phyloP scores from a whole-genome alignment of 2,888 invertebrate species.

The Drosophila ustulata region DNA sequence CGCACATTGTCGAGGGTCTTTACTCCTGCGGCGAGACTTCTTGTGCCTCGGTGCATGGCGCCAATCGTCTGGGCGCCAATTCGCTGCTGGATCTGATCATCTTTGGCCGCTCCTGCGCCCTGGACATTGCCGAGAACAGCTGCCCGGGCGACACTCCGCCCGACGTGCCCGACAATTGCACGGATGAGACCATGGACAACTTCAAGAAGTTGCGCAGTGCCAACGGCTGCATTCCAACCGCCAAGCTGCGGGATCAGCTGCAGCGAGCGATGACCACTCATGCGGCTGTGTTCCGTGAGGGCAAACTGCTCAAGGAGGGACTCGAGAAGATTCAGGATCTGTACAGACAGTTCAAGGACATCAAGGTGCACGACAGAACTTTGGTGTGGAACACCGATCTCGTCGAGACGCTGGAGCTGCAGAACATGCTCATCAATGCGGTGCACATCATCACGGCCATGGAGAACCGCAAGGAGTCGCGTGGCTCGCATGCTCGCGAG shows the following conservation, averaged over 20 bases:
- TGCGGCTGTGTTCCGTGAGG: slow-evolving; percentile 98
- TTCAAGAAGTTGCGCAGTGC: slow-evolving; percentile 94
- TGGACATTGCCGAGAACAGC: slow-evolving; percentile 92
- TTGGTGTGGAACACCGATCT: slow-evolving; percentile 99
- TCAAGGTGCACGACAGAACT: slow-evolving; percentile 91
- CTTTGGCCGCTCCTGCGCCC: slow-evolving; percentile 98
- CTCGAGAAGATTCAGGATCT: slow-evolving; percentile 89
- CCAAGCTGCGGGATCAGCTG: slow-evolving; percentile 94
- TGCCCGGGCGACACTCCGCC: slow-evolving; percentile 93
- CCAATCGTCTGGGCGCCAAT: slow-evolving; percentile 99
- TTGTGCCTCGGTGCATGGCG: slow-evolving; percentile 96
- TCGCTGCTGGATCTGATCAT: slow-evolving; percentile 98
- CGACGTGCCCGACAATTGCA: slow-evolving; percentile 91
- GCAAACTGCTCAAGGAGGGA: slow-evolving; percentile 93
- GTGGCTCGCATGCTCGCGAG: slow-evolving; percentile 98
- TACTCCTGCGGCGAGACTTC: slow-evolving; percentile 89
- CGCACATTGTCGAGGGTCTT: slow-evolving; percentile 91
- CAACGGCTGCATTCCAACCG: slow-evolving; percentile 91
- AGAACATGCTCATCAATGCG: slow-evolving; percentile 97
- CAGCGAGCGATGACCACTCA: slow-evolving; percentile 98
- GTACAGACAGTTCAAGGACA: slow-evolving; percentile 90
- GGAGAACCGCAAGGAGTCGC: slow-evolving; percentile 97
- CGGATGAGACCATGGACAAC: slow-evolving; percentile 95
- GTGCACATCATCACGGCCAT: slow-evolving; percentile 95
- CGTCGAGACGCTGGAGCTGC: slow-evolving; percentile 97